Percentiles rank a stretch among this genome's conserved stretches.
phyloP scores from a whole-genome alignment of 2,113 vertebrate species.

The Xyliphius kryptos region DNA sequence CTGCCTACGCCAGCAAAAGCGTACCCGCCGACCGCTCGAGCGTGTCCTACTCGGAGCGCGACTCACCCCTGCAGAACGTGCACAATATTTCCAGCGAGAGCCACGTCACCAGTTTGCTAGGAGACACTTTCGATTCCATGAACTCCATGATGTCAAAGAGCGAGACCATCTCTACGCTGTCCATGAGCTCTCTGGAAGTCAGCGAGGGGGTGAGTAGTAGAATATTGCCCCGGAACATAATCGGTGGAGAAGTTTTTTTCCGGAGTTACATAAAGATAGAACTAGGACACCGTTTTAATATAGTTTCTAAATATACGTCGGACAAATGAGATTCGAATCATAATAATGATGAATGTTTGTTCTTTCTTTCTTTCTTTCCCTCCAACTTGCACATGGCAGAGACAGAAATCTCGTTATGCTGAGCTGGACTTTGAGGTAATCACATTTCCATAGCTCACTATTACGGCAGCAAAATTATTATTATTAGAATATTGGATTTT shows the following conservation, averaged over 20 bases:
- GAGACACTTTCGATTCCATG: conserved; percentile 82
- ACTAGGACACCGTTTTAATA: too few species aligned
- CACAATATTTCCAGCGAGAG: conserved; percentile 81
- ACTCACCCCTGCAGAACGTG: conserved; percentile 75
- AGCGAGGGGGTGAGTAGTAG: conserved; percentile 46
- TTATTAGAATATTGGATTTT: too few species aligned
- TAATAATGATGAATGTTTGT: conserved; percentile 14
- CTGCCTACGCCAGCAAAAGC: conserved; percentile 73
- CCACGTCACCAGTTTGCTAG: conserved; percentile 81
- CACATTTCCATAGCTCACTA: conserved; percentile 24
- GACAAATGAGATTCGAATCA: too few species aligned
- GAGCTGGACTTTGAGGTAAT: conserved; percentile 98
- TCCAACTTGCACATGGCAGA: conserved; percentile 58
- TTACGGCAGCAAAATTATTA: too few species aligned
- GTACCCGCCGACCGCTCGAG: conserved; percentile 74
- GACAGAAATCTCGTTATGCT: conserved; percentile 94
- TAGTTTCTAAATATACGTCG: too few species aligned
- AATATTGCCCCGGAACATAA: too few species aligned
- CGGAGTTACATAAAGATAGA: too few species aligned
- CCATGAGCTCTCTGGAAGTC: conserved; percentile 97
- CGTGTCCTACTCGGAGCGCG: conserved; percentile 71
- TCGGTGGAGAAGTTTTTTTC: too few species aligned
- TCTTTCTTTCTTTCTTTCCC: conserved; percentile 19
- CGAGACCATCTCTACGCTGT: conserved; percentile 87
- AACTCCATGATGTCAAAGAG: conserved; percentile 88